Conservation (phyloP, 2,888 invertebrate species). For the Agonopterix arenella region DNA sequence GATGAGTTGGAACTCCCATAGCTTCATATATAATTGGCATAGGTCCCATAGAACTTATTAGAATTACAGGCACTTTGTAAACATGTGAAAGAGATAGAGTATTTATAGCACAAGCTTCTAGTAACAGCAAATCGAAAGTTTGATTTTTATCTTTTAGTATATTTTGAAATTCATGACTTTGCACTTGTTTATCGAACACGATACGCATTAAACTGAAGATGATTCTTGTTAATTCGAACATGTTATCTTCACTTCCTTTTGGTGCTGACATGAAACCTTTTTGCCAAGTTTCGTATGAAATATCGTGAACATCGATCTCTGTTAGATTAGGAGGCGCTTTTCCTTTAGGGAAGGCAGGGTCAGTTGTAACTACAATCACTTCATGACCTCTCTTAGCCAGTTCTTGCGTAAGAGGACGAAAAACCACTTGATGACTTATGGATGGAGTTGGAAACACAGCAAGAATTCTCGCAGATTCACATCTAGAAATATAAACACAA, state of each 20-base stretch:
- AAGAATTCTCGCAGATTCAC: slow-evolving; percentile 24
- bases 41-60: slow-evolving; percentile 31
- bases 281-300: slow-evolving; percentile 27
- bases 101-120: slow-evolving; percentile 22
- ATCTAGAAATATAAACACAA: too few relatives aligned
- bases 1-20: slow-evolving; percentile 32
- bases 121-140: slow-evolving; percentile 30
- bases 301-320: slow-evolving; percentile 48
- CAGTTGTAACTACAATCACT: slow-evolving; percentile 49
- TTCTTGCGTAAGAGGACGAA: slow-evolving; percentile 44
- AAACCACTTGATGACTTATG: slow-evolving; percentile 62
- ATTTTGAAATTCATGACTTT: slow-evolving; percentile 18
- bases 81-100: slow-evolving; percentile 22
- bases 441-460: slow-evolving; percentile 48
- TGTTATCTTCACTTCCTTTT: slow-evolving; percentile 11
- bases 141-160: slow-evolving; percentile 18
- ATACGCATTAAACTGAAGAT: slow-evolving; percentile 6
- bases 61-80: slow-evolving; percentile 29
- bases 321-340: slow-evolving; percentile 41
- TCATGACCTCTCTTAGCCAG: slow-evolving; percentile 60
- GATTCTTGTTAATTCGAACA: slow-evolving; percentile 8
- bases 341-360: slow-evolving; percentile 41
- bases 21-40: slow-evolving; percentile 14
- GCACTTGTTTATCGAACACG: slow-evolving; percentile 19
- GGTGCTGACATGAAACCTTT: slow-evolving; percentile 8